Conservation (phyloP, 2,797 vertebrate species). For the Gila robusta region DNA sequence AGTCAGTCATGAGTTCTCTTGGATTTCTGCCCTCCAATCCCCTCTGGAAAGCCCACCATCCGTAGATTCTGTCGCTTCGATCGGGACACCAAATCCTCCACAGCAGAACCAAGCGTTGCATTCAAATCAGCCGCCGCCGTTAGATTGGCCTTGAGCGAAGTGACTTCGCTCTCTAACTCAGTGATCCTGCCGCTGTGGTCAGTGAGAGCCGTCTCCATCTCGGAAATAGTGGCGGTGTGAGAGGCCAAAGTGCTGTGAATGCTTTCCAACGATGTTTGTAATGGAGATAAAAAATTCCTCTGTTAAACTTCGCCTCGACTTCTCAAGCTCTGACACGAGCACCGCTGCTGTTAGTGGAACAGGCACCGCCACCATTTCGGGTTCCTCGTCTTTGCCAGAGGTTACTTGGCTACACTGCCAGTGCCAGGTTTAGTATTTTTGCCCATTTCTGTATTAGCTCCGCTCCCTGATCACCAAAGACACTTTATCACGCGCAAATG, state of each 20-base stretch:
- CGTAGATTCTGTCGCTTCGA: background rate
- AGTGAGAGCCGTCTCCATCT: conserved; percentile 2
- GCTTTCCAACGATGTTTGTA: background rate
- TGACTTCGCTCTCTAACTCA: background rate
- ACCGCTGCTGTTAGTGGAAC: too few species aligned
- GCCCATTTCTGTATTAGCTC: too few species aligned
- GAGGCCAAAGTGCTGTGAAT: background rate
- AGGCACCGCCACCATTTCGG: background rate
- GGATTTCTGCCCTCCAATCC: conserved; percentile 7
- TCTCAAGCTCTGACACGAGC: background rate
- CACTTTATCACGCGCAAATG: too few species aligned
- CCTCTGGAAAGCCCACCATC: background rate
- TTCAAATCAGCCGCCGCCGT: background rate
- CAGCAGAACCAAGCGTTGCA: background rate
- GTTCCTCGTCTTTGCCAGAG: too few species aligned
- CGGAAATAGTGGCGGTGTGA: background rate
- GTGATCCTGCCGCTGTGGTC: background rate
- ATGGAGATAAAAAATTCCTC: background rate
- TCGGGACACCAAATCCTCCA: background rate
- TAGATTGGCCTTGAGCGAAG: background rate
- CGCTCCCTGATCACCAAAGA: background rate
- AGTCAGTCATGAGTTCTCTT: background rate
- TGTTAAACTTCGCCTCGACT: background rate
- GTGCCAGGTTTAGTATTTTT: too few species aligned
- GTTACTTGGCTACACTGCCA: too few species aligned